phyloP scores from a whole-genome alignment of 2,888 invertebrate species.

The Congeria kusceri region DNA sequence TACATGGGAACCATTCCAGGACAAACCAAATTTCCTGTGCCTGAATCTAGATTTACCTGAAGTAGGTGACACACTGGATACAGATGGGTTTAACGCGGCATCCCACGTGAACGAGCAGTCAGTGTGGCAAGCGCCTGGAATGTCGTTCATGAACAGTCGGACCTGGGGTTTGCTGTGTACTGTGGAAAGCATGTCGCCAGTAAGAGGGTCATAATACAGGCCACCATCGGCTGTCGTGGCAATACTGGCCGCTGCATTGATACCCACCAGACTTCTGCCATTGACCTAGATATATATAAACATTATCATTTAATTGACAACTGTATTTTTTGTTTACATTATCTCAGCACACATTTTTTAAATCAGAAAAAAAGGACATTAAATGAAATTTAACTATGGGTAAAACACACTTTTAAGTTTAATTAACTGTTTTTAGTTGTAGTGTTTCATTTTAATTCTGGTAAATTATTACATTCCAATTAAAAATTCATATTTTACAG shows the following conservation, averaged over 20 bases:
- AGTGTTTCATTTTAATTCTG: too few species aligned
- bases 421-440: too few species aligned
- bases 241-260: conserved; percentile 37
- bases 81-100: conserved; percentile 69
- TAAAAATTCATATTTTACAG: too few species aligned
- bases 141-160: conserved; percentile 71
- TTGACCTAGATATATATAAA: conserved; percentile 33
- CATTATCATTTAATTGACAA: too few species aligned
- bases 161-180: conserved; percentile 75
- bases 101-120: conserved; percentile 77
- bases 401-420: too few species aligned
- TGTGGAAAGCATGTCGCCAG: conserved; percentile 77
- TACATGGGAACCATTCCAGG: too few species aligned
- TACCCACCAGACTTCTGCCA: conserved; percentile 36
- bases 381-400: too few species aligned
- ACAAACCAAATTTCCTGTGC: too few species aligned
- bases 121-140: conserved; percentile 73
- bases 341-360: too few species aligned
- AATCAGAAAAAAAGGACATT: too few species aligned
- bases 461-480: too few species aligned
- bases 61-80: conserved; percentile 70
- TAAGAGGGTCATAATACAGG: conserved; percentile 73
- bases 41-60: conserved; percentile 75
- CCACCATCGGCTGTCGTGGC: conserved; percentile 68
- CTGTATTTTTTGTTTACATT: too few species aligned